A percentile compares a stretch with the other conserved stretches of the same genome.
These are phyloP conservation scores for Cynocephalus volans DNA, from an alignment of 2,113 vertebrate species.

Conservation along the genomic window DNA sequence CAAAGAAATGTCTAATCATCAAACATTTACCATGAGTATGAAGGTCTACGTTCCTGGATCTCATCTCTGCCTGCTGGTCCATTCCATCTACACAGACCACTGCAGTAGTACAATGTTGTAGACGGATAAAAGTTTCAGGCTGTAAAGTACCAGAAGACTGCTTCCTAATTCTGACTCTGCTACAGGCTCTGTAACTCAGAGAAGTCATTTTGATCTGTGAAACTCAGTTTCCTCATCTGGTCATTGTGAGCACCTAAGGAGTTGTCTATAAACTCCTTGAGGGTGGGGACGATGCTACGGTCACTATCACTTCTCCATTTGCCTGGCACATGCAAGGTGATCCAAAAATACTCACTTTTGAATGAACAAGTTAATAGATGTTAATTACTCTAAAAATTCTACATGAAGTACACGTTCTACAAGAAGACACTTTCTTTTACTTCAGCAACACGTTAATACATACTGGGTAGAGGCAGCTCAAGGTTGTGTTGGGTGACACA, in stretches of 20 bases:
- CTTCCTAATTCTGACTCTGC: not conserved
- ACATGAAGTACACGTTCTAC: too few relatives aligned
- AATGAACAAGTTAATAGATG: not conserved
- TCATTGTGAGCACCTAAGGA: not conserved
- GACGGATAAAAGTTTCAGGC: not conserved
- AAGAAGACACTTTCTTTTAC: not conserved
- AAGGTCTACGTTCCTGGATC: not conserved
- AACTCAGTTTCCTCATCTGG: not conserved
- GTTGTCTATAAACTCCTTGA: not conserved
- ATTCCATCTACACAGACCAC: not conserved
- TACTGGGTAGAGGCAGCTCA: not conserved
- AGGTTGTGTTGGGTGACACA: not conserved
- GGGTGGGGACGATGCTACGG: not conserved
- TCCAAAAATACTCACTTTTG: not conserved
- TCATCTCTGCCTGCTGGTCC: not conserved
- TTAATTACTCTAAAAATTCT: not conserved
- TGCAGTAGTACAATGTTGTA: fast-evolving
- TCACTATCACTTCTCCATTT: not conserved
- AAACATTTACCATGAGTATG: not conserved
- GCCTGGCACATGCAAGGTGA: not conserved
- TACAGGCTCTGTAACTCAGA: not conserved
- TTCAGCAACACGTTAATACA: not conserved
- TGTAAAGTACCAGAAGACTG: not conserved
- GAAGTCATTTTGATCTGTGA: not conserved
- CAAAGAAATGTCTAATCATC: not conserved